Evolutionary conservation across 2,113 vertebrate genomes (phyloP).

Genomic region (Oreochromis niloticus): DNA sequence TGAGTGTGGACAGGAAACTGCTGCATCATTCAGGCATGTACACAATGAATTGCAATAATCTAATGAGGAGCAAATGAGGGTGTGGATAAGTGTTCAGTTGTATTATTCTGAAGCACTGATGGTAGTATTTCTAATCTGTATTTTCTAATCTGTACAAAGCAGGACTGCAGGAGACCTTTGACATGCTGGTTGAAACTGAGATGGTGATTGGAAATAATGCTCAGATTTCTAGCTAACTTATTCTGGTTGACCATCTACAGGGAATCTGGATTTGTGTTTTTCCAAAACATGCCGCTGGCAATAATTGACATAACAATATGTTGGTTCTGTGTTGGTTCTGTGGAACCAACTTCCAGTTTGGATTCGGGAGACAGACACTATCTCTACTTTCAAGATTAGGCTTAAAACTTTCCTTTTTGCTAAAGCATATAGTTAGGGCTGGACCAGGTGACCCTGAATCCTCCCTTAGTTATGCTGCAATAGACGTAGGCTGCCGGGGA

Average conservation of each 20-base stretch:
- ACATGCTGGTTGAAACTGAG: background rate
- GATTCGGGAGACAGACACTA: too few relatives aligned
- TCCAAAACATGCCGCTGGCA: background rate
- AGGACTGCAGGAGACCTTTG: background rate
- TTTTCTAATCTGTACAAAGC: background rate
- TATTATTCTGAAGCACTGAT: background rate
- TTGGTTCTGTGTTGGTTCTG: too few relatives aligned
- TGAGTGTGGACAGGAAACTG: background rate
- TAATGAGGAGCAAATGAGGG: background rate
- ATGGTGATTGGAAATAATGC: background rate
- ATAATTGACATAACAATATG: background rate
- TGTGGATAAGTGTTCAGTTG: background rate
- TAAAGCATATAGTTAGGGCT: too few relatives aligned
- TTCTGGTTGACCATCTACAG: rapidly evolving
- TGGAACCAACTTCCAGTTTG: too few relatives aligned
- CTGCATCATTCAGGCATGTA: background rate
- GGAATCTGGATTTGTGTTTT: background rate
- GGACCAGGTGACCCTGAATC: too few relatives aligned
- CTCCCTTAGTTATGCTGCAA: too few relatives aligned
- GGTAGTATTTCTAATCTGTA: background rate
- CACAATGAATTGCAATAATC: background rate
- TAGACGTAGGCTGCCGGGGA: too few relatives aligned
- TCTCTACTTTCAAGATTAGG: too few relatives aligned
- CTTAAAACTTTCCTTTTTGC: too few relatives aligned
- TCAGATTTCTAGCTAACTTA: background rate